Conservation (phyloP, 2,888 invertebrate species). For the Bimastos eiseni region DNA sequence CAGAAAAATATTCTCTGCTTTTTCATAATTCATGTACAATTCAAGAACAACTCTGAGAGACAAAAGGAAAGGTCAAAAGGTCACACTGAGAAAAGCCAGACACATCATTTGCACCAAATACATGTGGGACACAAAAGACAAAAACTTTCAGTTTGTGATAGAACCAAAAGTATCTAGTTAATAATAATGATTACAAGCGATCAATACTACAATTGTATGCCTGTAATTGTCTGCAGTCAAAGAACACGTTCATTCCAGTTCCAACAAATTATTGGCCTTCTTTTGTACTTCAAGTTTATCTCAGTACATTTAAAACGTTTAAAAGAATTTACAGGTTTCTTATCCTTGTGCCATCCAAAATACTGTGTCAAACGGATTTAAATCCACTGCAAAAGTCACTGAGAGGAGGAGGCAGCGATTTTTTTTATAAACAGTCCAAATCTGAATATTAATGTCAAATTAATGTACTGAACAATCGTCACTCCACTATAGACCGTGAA, state of each 20-base stretch:
- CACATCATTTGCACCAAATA: background rate
- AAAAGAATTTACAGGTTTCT: background rate
- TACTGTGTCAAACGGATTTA: background rate
- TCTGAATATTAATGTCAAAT: background rate
- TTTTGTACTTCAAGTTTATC: background rate
- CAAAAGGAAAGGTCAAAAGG: background rate
- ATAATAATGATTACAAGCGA: background rate
- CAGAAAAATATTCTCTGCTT: slow-evolving; percentile 9
- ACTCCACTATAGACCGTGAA: too few species aligned
- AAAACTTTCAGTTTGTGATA: background rate
- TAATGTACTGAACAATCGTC: too few species aligned
- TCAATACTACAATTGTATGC: background rate
- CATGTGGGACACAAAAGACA: background rate
- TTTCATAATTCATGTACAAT: background rate
- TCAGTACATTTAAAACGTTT: background rate
- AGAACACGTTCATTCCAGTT: background rate
- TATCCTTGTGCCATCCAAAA: background rate
- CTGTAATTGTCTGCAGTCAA: background rate
- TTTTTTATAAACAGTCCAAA: background rate
- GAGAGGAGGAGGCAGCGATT: background rate
- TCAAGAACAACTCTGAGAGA: background rate
- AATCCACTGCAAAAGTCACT: background rate
- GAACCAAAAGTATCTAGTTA: background rate
- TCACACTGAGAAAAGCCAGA: background rate
- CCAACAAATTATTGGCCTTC: background rate